Evolutionary conservation across 2,113 vertebrate species (phyloP).

Genomic region (Rhea americana): DNA sequence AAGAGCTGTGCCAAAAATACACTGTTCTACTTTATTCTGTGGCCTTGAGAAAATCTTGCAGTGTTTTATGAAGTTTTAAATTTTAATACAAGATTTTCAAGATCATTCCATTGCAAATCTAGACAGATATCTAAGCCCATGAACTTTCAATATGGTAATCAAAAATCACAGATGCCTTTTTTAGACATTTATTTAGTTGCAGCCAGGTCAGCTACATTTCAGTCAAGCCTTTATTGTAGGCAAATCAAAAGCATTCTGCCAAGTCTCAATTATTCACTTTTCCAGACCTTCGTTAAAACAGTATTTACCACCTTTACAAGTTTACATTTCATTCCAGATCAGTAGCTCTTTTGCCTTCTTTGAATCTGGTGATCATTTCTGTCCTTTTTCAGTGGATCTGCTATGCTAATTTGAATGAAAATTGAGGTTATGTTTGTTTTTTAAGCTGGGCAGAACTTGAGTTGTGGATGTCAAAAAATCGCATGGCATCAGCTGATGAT

Average conservation of each 20-base stretch:
- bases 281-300: background rate
- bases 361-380: background rate
- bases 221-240: background rate
- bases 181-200: background rate
- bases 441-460: background rate
- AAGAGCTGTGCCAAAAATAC: background rate
- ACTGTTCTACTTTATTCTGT: background rate
- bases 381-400: background rate
- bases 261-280: background rate
- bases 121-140: background rate
- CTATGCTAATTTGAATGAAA: background rate
- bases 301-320: background rate
- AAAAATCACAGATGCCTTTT: background rate
- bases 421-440: background rate
- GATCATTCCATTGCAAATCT: background rate
- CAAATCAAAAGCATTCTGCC: background rate
- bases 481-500: rapidly evolving
- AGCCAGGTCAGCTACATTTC: background rate
- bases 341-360: background rate
- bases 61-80: conserved; percentile 33
- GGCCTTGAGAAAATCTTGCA: background rate
- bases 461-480: background rate
- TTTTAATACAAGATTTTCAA: conserved; percentile 9
- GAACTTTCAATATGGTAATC: background rate
- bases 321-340: background rate